Base-by-base conservation (phyloP, 2,888 invertebrate genomes). In the Craniophora ligustri region DNA sequence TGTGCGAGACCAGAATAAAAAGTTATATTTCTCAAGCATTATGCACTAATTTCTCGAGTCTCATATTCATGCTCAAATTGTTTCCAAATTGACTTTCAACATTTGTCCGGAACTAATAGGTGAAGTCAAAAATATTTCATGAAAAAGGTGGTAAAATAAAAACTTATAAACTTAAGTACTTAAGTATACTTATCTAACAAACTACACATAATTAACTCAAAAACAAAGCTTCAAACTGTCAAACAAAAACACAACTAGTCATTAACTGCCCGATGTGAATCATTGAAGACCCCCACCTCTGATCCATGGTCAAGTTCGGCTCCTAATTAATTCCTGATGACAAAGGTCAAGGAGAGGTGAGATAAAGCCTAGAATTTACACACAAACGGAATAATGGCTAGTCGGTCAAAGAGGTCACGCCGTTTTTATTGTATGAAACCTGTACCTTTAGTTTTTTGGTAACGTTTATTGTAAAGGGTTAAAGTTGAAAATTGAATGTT, bases 291-390 rank as follows among this genome's bases (percentile, higher is more conserved):
- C 81, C 66, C 47, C 61, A 77, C 82, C 83, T 80, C 70, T 78
- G 80, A 81, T 84, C 84, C 80, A 56, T 91, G 92, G 92, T 93
- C 92, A 92, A 92, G 90, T 91, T 87, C 89, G 87, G 79, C 78
- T 81, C 85, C 81, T 90, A 89, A 91, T 86, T 85, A 84, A 85
- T 89, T 79, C 72, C 49, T 87, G 85, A 89, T 87, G 88, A 85
- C 81, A 76, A 68, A 65, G 61, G 77, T 76, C 86, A 87, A 86
- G 88, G 89, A 81, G 67, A 65, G 71, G 85, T 83, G 65, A 63
- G 67, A 76, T 63, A 65, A 69, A 77, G 69, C 78, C 78, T 78
- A 78, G 73, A 79, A 90, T 91, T 91, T 87, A 82, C 88, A 91
- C 91, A 92, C 89, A 90, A 88, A 87, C 59, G 67, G 56, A 68